A percentile compares a stretch with the other conserved stretches of the same genome.
Conservation (phyloP, 2,797 vertebrate species). For the Pteropus rufus region DNA sequence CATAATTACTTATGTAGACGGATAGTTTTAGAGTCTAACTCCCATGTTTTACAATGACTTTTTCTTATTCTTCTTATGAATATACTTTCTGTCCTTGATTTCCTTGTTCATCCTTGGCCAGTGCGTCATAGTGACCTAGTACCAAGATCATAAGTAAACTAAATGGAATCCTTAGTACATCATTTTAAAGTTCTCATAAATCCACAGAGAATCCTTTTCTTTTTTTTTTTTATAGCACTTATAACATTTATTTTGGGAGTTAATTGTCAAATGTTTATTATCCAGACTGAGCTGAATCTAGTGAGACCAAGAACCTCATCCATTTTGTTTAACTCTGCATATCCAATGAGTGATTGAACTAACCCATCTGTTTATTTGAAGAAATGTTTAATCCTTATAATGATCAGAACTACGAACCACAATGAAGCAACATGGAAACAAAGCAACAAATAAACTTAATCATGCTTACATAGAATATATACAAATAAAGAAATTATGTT, state of each 20-base stretch:
- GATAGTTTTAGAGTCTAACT: not conserved
- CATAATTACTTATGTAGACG: not conserved
- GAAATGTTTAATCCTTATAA: constrained; percentile 57
- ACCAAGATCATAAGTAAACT: not conserved
- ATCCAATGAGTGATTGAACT: not conserved
- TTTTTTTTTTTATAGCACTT: not conserved
- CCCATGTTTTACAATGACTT: not conserved
- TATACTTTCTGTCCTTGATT: not conserved
- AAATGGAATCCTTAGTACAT: not conserved
- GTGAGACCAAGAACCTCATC: not conserved
- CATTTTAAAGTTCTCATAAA: not conserved
- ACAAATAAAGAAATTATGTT: constrained; percentile 54
- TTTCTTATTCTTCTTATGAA: not conserved
- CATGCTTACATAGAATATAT: constrained; percentile 45
- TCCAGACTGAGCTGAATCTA: not conserved
- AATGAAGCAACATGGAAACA: constrained; percentile 50
- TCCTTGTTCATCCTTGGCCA: not conserved
- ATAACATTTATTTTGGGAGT: not conserved
- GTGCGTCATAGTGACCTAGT: not conserved
- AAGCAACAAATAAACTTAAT: constrained; percentile 41
- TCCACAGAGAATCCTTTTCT: not conserved
- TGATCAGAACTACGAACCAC: constrained; percentile 56
- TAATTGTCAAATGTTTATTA: not conserved
- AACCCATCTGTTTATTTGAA: constrained; percentile 61
- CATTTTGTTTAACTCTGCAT: not conserved